A percentile compares a stretch with the other conserved stretches of the same genome.
phyloP scores from a whole-genome alignment of 2,113 vertebrate species.

The Abramis brama region DNA sequence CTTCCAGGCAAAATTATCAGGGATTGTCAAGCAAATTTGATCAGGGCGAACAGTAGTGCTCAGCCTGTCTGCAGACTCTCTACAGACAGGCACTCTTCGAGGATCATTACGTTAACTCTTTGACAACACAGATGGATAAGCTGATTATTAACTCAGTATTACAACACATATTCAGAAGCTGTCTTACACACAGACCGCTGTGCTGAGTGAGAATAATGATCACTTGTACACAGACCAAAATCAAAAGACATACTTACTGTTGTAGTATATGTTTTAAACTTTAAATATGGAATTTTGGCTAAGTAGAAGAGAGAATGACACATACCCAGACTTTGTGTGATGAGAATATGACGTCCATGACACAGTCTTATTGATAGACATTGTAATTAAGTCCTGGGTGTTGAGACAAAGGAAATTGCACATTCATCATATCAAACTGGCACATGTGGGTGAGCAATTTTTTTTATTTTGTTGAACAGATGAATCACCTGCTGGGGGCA shows the following conservation, averaged over 20 bases:
- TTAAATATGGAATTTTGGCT: slow-evolving; percentile 10
- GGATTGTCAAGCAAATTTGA: slow-evolving; percentile 53
- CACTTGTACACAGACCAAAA: not conserved
- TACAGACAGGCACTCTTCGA: slow-evolving; percentile 40
- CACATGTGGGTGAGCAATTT: slow-evolving; percentile 63
- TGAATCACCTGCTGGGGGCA: slow-evolving; percentile 11
- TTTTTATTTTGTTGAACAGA: slow-evolving; percentile 59
- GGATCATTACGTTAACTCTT: slow-evolving; percentile 36
- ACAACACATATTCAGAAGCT: slow-evolving; percentile 28
- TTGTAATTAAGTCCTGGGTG: slow-evolving; percentile 71
- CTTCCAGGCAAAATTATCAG: slow-evolving; percentile 57
- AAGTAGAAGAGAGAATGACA: slow-evolving; percentile 53
- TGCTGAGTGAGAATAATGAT: slow-evolving; percentile 32
- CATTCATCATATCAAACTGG: slow-evolving; percentile 77
- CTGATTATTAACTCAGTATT: slow-evolving; percentile 22
- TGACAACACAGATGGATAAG: slow-evolving; percentile 36
- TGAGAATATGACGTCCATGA: slow-evolving; percentile 64
- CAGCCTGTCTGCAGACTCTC: slow-evolving; percentile 50
- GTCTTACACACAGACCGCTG: slow-evolving; percentile 19
- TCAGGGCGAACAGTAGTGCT: slow-evolving; percentile 53
- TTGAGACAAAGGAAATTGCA: slow-evolving; percentile 75
- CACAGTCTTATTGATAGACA: slow-evolving; percentile 69
- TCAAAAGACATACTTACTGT: not conserved
- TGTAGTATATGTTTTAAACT: not conserved
- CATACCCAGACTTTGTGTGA: slow-evolving; percentile 56